Conservation (phyloP, 1,140 invertebrate genomes). For the Adoxophyes honmai region DNA sequence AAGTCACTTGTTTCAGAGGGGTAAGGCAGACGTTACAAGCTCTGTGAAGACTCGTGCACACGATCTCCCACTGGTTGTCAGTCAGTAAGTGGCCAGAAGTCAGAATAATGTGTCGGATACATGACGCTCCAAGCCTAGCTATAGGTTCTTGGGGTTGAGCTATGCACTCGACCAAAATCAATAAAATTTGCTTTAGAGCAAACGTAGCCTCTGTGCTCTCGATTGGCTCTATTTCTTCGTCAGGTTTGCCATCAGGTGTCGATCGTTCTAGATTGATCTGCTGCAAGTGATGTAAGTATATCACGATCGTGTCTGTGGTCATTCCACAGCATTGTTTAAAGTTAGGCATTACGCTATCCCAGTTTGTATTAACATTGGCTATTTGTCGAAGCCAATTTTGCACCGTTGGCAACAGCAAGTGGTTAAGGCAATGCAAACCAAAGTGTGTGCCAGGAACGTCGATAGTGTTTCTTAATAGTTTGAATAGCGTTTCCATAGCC, state of each 20-base stretch:
- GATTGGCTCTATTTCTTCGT: constrained; percentile 61
- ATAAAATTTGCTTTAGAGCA: constrained; percentile 90
- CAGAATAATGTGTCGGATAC: constrained; percentile 91
- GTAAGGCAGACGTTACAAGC: constrained; percentile 90
- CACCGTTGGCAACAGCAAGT: constrained; percentile 91
- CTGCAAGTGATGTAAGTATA: constrained; percentile 81
- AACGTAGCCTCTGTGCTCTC: constrained; percentile 82
- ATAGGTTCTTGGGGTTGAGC: constrained; percentile 92
- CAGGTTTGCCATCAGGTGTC: constrained; percentile 44
- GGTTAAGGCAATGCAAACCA: constrained; percentile 93
- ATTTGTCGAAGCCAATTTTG: constrained; percentile 92
- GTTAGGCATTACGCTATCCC: constrained; percentile 88
- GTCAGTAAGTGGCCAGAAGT: constrained; percentile 89
- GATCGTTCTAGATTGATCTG: constrained; percentile 59
- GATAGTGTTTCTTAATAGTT: constrained; percentile 86
- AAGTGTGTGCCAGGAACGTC: constrained; percentile 89
- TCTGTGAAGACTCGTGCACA: constrained; percentile 86
- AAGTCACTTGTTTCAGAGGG: constrained; percentile 89
- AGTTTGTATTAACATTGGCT: constrained; percentile 81
- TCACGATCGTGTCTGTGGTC: constrained; percentile 93
- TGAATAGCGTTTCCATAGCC: constrained; percentile 91
- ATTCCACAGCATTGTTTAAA: constrained; percentile 96
- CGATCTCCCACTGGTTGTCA: constrained; percentile 90
- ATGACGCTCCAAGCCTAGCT: constrained; percentile 93
- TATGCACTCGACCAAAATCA: constrained; percentile 94